Percentiles rank a stretch among this genome's conserved stretches.
phyloP scores from a whole-genome alignment of 2,888 invertebrate species.

The Crioceris asparagi region DNA sequence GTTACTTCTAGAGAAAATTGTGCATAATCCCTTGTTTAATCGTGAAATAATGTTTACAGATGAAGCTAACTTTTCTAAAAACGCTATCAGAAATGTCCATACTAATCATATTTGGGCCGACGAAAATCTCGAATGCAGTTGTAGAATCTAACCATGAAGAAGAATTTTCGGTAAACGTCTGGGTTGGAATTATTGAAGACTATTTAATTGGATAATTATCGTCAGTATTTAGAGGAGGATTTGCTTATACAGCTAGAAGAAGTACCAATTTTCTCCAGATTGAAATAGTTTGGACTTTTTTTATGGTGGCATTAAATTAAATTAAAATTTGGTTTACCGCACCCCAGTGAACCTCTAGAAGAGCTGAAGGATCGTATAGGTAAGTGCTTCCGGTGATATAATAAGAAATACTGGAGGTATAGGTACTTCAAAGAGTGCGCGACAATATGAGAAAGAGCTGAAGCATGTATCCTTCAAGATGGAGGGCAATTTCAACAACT shows the following conservation, averaged over 20 bases:
- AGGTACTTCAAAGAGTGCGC: slow-evolving; percentile 3
- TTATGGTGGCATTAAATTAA: neutral
- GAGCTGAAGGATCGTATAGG: slow-evolving; percentile 4
- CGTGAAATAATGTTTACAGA: slow-evolving; percentile 8
- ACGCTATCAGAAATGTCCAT: slow-evolving; percentile 7
- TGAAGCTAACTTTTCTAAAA: slow-evolving; percentile 6
- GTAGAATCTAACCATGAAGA: slow-evolving; percentile 8
- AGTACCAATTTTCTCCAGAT: slow-evolving; percentile 1
- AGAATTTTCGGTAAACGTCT: slow-evolving; percentile 9
- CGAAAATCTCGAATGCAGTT: slow-evolving; percentile 10
- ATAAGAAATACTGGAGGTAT: slow-evolving; percentile 3
- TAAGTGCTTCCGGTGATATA: slow-evolving; percentile 2
- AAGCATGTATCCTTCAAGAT: slow-evolving; percentile 6
- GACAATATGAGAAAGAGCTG: slow-evolving; percentile 5
- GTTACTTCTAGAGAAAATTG: no score
- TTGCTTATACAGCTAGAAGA: neutral
- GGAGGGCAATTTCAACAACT: slow-evolving; percentile 5
- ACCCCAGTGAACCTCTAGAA: neutral
- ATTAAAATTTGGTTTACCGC: neutral
- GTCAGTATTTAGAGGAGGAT: neutral
- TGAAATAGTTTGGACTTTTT: neutral
- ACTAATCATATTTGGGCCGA: slow-evolving; percentile 9
- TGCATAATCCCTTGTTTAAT: neutral
- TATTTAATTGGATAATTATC: slow-evolving; percentile 3
- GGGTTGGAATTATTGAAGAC: slow-evolving; percentile 7